Evolutionary conservation across 2,797 vertebrate species (phyloP), one percentile per base, ranked within the genome.

Genomic region (Microchirus variegatus): DNA sequence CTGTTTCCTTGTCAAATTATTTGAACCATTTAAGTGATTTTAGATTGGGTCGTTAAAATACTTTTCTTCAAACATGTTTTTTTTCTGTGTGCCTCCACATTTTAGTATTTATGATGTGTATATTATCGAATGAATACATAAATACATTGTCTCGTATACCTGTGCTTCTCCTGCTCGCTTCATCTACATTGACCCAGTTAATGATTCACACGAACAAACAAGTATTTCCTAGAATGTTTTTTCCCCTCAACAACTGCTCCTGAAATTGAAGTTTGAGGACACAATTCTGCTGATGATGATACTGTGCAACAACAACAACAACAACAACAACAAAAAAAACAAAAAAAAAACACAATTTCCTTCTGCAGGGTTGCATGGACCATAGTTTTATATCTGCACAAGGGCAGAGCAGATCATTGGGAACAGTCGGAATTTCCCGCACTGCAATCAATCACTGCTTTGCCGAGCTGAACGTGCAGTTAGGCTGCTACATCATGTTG

Each of bases 161-260:
- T 35, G 14, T 43, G 51, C 45, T 47, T 35, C 35, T n/a, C 51
- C n/a, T 31, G 22, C 13, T 37, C 37, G 5, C 41, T 38, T 48
- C 38, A 50, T 59, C 51, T 50, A 16, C 31, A 43, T n/a, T 67
- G 41, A 63, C 26, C 51, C n/a, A 63, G 52, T 41, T 57, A 57
- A 73, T 57, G 40, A 63, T 72, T 63, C 43, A 62, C 40, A 36
- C 63, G 13, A 31, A 31, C 31, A 31, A 63, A 54, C 14, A 15
- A 54, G 57, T 11, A 43, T 59, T 64, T 74, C 26, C 31, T 17
- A 44, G 45, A 63, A 53, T 64, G 13, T 52, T 31, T 31, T 1
- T 53, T 55, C 18, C 26, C 15, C 36, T 10, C 36, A 52, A 38
- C 11, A 37, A 41, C 37, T 50, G 37, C 37, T 42, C 43, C 53